Evolutionary conservation across 2,113 vertebrate species (phyloP), one percentile per base, ranked within the genome.

Genomic region (Cottus gobio): DNA sequence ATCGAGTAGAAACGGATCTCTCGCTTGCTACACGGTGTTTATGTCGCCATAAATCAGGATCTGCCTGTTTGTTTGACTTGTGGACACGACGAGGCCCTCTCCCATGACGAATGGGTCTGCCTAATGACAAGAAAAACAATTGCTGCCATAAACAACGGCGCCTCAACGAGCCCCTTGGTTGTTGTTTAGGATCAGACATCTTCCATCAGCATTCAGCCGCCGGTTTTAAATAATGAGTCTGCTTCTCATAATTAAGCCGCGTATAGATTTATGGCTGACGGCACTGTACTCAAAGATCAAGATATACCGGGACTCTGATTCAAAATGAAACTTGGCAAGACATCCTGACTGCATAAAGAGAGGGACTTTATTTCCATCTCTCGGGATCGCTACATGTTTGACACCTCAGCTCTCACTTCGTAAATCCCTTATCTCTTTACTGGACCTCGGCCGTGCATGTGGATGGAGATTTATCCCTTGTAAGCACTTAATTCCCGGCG

Each of bases 181-280:
- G 30, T 5, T 84, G 77, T 31, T 44, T 20, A 9, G 50, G 68
- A 78, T 83, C 67, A 56, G 46, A n/a, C 18, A 4, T 62, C 62
- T 36, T 30, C 26, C 50, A 69, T 56, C 77, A 62, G 65, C 28
- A 15, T 76, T 9, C 73, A 64, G 64, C 58, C 8, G 46, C 64
- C 82, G 85, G 67, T 85, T 85, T 56, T 52, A 82, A 85, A 87
- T 83, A 83, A 88, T 64, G 58, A 67, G 80, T 71, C 75, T 66
- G 68, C 71, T 80, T 85, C 76, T 80, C 66, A 74, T 80, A 46
- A 87, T 68, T 70, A 50, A 65, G 71, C 73, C 15, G 12, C 74
- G 36, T 66, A 50, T 50, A n/a, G 77, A 91, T 88, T 89, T 82
- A 81, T 84, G 54, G 37, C 78, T 67, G 71, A 82, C 67, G 48